phyloP scores from a whole-genome alignment of 2,888 invertebrate species.

The Micoletzkya japonica region DNA sequence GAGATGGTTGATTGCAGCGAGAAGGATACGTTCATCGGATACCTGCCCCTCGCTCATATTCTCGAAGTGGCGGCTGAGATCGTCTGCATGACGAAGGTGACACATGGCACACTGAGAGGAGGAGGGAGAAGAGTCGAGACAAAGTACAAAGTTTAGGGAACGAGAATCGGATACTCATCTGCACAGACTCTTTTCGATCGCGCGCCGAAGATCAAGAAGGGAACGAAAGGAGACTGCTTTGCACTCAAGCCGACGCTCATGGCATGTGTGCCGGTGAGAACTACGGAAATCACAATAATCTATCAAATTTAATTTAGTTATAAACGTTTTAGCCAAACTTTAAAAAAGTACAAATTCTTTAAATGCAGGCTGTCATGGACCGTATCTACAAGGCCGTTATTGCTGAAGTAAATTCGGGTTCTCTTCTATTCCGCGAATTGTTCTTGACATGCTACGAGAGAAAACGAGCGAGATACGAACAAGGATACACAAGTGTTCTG shows the following conservation, averaged over 20 bases:
- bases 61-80: constrained; percentile 86
- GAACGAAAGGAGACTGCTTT: constrained; percentile 89
- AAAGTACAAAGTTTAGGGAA: constrained; percentile 65
- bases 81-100: constrained; percentile 43
- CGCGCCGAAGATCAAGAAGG: constrained; percentile 90
- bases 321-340: background rate
- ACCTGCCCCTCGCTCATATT: constrained; percentile 93
- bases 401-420: constrained; percentile 73
- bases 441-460: constrained; percentile 94
- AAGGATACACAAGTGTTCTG: constrained; percentile 68
- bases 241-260: constrained; percentile 88
- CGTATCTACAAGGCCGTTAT: constrained; percentile 90
- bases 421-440: constrained; percentile 73
- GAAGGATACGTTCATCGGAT: constrained; percentile 84
- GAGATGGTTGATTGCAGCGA: constrained; percentile 36
- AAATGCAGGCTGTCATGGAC: constrained; percentile 85
- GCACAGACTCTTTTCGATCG: constrained; percentile 77
- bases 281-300: background rate
- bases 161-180: constrained; percentile 92
- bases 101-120: background rate
- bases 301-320: background rate
- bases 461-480: constrained; percentile 82
- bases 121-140: background rate
- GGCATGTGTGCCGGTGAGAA: constrained; percentile 87
- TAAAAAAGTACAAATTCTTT: constrained; percentile 17